Evolutionary conservation across 1,140 invertebrate genomes (phyloP), one percentile per base, ranked within the genome.

Genomic region (Ceratitis capitata): DNA sequence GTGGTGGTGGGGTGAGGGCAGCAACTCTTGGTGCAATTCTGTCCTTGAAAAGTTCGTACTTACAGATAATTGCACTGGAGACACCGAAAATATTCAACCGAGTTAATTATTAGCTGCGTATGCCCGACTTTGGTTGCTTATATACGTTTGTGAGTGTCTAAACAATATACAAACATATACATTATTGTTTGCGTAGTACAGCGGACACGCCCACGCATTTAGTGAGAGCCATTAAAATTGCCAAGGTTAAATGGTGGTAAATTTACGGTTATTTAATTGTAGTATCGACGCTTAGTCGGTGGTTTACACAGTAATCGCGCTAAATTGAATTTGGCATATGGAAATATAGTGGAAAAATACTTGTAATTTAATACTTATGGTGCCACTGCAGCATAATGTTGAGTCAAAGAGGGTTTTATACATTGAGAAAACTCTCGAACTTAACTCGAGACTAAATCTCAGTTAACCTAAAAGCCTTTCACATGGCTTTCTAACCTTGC

Each of bases 161-260:
- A 19, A 39, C 4, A 35, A 19, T 10, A 39, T 42, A 19, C 42
- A 10, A 42, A 9, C 5, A 39, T 74, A 16, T 83, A 10, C 7
- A 26, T 14, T 23, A 2, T 6, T 83, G 6, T 49, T 35, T 42
- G 69, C n/a, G 69, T 16, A 45, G n/a, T n/a, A n/a, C n/a, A n/a
- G n/a, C n/a, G 39, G 39, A 19, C 69, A 78, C 69, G 35, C 69
- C 69, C 39, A 23, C 23, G 19, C 69, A 78, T 23, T 78, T 78
- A 78, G 39, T 78, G 32, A 45, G 69, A 45, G 69, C 69, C 23
- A 78, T 45, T 45, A 78, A 45, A 78, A 78, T 19, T 23, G 69
- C 69, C 69, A 78, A 78, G 69, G 69, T 78, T 78, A 78, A 78
- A 78, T 23, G 69, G 39, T 78, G 39, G 69, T 78, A 78, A 78